These are phyloP conservation scores for Morelia viridis DNA, from an alignment of 2,797 vertebrate species.

Conservation along the genomic window DNA sequence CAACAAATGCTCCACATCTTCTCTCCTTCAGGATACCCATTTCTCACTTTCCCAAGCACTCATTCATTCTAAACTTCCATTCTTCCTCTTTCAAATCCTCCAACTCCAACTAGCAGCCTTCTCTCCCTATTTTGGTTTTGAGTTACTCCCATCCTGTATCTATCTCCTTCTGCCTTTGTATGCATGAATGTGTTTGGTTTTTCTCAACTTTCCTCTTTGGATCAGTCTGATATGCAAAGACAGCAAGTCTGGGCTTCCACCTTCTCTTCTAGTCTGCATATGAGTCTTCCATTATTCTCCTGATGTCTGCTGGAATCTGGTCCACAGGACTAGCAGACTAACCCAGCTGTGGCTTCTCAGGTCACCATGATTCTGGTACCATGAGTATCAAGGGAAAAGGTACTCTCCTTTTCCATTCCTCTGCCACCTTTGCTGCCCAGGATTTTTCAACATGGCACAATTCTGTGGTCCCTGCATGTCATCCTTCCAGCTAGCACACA, in stretches of 20 bases:
- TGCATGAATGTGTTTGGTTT: neutral
- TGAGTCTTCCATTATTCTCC: too few relatives aligned
- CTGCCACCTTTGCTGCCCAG: neutral
- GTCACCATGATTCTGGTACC: neutral
- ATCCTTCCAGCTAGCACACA: neutral
- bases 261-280: neutral
- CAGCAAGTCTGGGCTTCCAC: neutral
- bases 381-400: neutral
- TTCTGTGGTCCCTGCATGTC: neutral
- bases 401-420: neutral
- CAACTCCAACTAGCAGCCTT: neutral
- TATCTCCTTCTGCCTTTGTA: neutral
- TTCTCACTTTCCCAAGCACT: too few relatives aligned
- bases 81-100: too few relatives aligned
- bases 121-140: neutral
- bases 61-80: too few relatives aligned
- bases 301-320: too few relatives aligned
- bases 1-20: too few relatives aligned
- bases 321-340: too few relatives aligned
- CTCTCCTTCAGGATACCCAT: too few relatives aligned
- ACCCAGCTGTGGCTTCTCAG: neutral
- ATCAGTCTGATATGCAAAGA: neutral
- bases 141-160: neutral
- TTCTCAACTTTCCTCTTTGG: neutral
- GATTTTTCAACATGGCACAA: neutral